Conservation (phyloP, 2,888 invertebrate genomes). For the Pheosia gnoma region DNA sequence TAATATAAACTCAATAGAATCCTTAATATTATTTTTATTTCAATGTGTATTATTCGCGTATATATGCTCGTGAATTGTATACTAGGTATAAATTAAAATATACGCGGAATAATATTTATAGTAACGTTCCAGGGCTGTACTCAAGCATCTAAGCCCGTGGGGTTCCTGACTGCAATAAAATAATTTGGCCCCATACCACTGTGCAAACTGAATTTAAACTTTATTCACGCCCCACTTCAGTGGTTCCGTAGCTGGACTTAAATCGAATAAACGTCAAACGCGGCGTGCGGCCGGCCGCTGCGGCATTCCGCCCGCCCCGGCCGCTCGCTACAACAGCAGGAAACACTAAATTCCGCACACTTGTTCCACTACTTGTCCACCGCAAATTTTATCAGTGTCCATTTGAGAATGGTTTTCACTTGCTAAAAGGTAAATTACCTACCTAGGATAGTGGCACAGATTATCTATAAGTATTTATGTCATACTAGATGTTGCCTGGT, state of each 20-base stretch:
- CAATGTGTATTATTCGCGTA: too few species aligned
- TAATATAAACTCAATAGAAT: too few species aligned
- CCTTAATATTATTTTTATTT: too few species aligned
- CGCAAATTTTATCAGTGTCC: constrained; percentile 26
- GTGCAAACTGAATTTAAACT: constrained; percentile 65
- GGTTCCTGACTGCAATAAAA: constrained; percentile 51
- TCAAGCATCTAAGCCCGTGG: constrained; percentile 23
- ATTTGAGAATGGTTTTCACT: neutral
- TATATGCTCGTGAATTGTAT: too few species aligned
- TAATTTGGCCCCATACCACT: constrained; percentile 46
- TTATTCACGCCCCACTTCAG: constrained; percentile 64
- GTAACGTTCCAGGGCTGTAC: neutral
- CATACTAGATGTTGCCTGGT: too few species aligned
- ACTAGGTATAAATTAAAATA: too few species aligned
- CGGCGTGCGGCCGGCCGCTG: constrained; percentile 40
- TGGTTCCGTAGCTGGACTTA: constrained; percentile 59
- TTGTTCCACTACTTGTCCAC: constrained; percentile 47
- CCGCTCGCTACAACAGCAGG: constrained; percentile 44
- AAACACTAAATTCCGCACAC: constrained; percentile 59
- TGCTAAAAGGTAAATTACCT: too few species aligned
- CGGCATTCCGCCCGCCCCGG: constrained; percentile 32
- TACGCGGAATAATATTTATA: neutral
- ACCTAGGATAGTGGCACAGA: too few species aligned
- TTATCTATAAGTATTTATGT: too few species aligned
- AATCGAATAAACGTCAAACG: constrained; percentile 77